These are phyloP conservation scores for Teleogryllus oceanicus DNA, from an alignment of 2,888 invertebrate species.

Conservation along the genomic window DNA sequence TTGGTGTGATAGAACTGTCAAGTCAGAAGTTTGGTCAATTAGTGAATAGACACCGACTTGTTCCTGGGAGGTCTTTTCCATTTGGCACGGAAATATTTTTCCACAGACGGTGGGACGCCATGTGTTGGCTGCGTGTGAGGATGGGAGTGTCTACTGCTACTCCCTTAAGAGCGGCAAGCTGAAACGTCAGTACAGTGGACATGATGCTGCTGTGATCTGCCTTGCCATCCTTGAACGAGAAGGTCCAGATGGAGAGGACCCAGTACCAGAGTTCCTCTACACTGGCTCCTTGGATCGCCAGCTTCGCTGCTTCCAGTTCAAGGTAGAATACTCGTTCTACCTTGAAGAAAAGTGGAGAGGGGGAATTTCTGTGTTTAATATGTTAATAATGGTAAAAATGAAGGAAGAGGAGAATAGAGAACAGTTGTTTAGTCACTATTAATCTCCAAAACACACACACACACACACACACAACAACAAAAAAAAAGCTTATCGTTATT, in stretches of 20 bases:
- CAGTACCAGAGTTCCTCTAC: slow-evolving; percentile 53
- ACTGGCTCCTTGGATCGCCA: slow-evolving; percentile 62
- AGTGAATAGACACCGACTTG: not conserved
- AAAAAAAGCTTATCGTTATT: no score
- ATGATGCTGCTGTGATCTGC: slow-evolving; percentile 60
- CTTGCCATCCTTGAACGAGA: slow-evolving; percentile 42
- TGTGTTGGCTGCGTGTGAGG: slow-evolving; percentile 61
- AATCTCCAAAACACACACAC: no score
- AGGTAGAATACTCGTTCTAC: slow-evolving; percentile 46
- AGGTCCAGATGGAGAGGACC: slow-evolving; percentile 44
- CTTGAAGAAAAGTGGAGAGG: not conserved
- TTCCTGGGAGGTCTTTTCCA: not conserved
- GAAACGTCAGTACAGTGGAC: slow-evolving; percentile 56
- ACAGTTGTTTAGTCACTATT: no score
- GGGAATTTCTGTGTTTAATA: no score
- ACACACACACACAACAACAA: no score
- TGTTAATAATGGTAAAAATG: no score
- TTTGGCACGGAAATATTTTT: slow-evolving; percentile 33
- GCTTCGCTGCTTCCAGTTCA: slow-evolving; percentile 59
- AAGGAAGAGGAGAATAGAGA: no score
- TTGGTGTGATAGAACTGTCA: slow-evolving; percentile 4
- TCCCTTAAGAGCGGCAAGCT: slow-evolving; percentile 54
- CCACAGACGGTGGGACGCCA: slow-evolving; percentile 58
- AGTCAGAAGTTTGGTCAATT: slow-evolving; percentile 21
- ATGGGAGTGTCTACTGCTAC: slow-evolving; percentile 62